phyloP scores from a whole-genome alignment of 2,888 invertebrate genomes.

The Cephus rjabovi region DNA sequence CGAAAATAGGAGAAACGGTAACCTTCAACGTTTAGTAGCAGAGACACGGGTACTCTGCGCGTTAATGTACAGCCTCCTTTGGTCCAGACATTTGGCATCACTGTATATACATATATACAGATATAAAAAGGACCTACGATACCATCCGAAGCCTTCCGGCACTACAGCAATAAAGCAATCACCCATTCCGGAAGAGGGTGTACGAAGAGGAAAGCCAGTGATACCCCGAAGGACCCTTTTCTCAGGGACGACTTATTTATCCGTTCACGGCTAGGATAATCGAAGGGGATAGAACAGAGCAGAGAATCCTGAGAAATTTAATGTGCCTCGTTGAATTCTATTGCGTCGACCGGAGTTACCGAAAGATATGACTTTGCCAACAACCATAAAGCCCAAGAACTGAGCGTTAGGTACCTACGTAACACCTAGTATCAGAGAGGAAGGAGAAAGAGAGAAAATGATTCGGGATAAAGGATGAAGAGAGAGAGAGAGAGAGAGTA shows the following conservation, averaged over 20 bases:
- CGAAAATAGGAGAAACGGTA: neutral
- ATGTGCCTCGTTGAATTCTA: slow-evolving; percentile 21
- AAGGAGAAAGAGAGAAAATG: neutral
- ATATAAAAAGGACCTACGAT: neutral
- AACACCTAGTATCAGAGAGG: neutral
- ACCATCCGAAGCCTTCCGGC: neutral
- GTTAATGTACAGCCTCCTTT: neutral
- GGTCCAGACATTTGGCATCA: neutral
- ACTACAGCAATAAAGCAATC: slow-evolving; percentile 7
- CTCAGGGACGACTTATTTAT: neutral
- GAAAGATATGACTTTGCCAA: slow-evolving; percentile 22
- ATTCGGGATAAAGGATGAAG: slow-evolving; percentile 1
- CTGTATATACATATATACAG: neutral
- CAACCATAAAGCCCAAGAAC: slow-evolving; percentile 19
- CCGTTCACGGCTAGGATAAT: neutral
- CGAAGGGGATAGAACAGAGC: slow-evolving; percentile 1
- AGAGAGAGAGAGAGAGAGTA: slow-evolving; percentile 6
- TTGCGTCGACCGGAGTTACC: slow-evolving; percentile 15
- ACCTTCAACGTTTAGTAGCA: neutral
- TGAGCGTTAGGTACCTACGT: neutral
- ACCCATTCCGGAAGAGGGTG: neutral
- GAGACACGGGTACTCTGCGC: neutral
- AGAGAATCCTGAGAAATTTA: slow-evolving; percentile 17
- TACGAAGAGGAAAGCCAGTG: neutral
- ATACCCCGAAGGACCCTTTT: slow-evolving; percentile 2